Base-by-base conservation (phyloP, 2,797 vertebrate genomes). In the Threskiornis aethiopicus region DNA sequence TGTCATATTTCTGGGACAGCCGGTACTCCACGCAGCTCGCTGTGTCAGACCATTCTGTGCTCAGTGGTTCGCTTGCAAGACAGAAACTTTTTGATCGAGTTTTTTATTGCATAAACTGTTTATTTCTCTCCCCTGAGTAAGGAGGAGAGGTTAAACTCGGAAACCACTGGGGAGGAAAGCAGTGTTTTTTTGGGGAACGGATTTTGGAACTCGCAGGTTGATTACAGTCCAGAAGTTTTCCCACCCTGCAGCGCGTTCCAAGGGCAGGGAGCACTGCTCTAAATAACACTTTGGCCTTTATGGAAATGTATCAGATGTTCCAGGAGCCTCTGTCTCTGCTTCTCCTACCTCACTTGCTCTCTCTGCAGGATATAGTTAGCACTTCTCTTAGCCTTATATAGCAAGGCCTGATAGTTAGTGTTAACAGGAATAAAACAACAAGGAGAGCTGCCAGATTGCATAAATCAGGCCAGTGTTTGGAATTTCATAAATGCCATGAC, bases 401-500 rank as follows among this genome's bases (percentile, higher is more conserved):
- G 98, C 97, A 96, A 98, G 97, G 91, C 92, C 97, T 97, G 93
- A 96, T 98, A 90, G 81, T 97, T 98, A 98, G 97, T 94, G 97
- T 97, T 98, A 98, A 97, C 97, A 97, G 98, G 97, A 96, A 96
- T 93, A 97, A 97, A 96, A 96, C 97, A 97, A 93, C 96, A 72
- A 96, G 91, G 97, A 97, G 87, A 85, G 91, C 97, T 97, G 98
- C 98, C 98, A 98, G 98, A 90, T 73, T 97, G 97, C 97, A 96
- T 98, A 98, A 97, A 97, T 98, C 98, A 98, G 98, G 79, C 97
- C 97, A 97, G 97, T 95, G 97, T 98, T 98, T 98, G 98, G 98
- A 98, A 99, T 99, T 98, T 98, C 97, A 96, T 98, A 98, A 98
- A 98, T 98, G 98, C 98, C 88, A 90, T 87, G 91, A 97, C 98